Base-by-base conservation (phyloP, 2,888 invertebrate species). In the Orgyia antiqua region DNA sequence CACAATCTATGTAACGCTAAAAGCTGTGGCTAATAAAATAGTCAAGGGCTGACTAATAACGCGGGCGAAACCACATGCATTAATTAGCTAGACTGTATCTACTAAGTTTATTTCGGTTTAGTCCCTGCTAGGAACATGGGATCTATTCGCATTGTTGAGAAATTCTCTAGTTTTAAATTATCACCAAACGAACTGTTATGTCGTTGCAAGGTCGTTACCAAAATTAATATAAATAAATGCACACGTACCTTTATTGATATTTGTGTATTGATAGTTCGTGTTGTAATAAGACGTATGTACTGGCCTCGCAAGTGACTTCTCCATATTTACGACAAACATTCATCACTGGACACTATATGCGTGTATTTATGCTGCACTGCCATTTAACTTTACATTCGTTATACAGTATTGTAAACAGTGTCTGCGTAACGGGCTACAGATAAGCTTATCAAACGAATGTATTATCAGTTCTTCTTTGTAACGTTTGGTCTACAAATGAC, bases 181-280 rank as follows among this genome's bases (percentile, higher is more conserved):
- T n/a, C n/a, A n/a, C n/a, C n/a, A n/a, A n/a, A n/a, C n/a, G n/a
- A n/a, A n/a, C n/a, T n/a, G n/a, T n/a, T n/a, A n/a, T n/a, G n/a
- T n/a, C n/a, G n/a, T n/a, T n/a, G n/a, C n/a, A n/a, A n/a, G n/a
- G n/a, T n/a, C n/a, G n/a, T n/a, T n/a, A n/a, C n/a, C n/a, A n/a
- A 15, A 15, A 15, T 15, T 4, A 15, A 15, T 15, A 15, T 4
- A 15, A 15, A 15, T 15, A 7, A 1, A n/a, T 13, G 6, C 23
- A 58, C 80, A 67, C 61, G 82, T 77, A 48, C 68, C 58, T 44
- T 76, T 72, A 46, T 70, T 68, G 31, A 82, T 65, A 19, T 66
- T 64, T 12, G 68, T 65, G 40, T 83, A 83, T 41, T 74, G 70
- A 50, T 79, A 82, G 45, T 76, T 73, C 20, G 75, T 71, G 42